Percentiles rank a stretch among this genome's conserved stretches.
These are phyloP conservation scores for Campoletis raptor DNA, from an alignment of 2,888 invertebrate species.

Conservation along the genomic window DNA sequence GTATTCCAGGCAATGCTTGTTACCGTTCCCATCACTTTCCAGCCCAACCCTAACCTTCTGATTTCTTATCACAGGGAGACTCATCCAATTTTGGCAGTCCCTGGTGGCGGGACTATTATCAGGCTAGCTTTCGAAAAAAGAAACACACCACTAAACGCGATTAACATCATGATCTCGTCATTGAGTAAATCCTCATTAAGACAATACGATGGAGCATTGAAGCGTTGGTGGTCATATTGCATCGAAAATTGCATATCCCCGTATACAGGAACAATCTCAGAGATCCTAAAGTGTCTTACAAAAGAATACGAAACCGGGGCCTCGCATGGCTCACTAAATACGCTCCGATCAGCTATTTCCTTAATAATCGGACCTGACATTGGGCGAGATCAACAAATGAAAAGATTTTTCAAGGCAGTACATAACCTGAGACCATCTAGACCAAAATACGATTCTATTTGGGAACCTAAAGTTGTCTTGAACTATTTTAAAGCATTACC, in stretches of 20 bases:
- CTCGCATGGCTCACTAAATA: not conserved
- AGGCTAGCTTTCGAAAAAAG: constrained; percentile 50
- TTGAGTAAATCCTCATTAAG: constrained; percentile 29
- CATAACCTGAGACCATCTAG: not conserved
- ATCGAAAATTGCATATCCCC: not conserved
- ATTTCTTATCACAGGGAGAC: constrained; percentile 69
- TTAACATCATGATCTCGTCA: constrained; percentile 45
- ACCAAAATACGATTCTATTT: not conserved
- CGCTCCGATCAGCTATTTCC: constrained; percentile 3
- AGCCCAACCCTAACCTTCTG: constrained; percentile 20
- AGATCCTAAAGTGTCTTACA: not conserved
- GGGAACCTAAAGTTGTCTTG: not conserved
- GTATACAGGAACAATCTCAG: not conserved
- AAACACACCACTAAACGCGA: constrained; percentile 52
- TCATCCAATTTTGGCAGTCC: constrained; percentile 64
- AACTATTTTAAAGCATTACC: not conserved
- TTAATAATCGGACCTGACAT: constrained; percentile 38
- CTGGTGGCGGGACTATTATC: constrained; percentile 68
- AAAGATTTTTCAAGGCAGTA: constrained; percentile 2
- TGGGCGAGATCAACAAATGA: constrained; percentile 43
- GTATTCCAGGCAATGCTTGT: constrained; percentile 39
- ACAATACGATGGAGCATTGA: constrained; percentile 51
- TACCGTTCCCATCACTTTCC: constrained; percentile 37
- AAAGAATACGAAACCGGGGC: constrained; percentile 1
- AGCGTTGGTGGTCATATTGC: constrained; percentile 38